Conservation (phyloP, 2,888 invertebrate species). For the Machimus atricapillus region DNA sequence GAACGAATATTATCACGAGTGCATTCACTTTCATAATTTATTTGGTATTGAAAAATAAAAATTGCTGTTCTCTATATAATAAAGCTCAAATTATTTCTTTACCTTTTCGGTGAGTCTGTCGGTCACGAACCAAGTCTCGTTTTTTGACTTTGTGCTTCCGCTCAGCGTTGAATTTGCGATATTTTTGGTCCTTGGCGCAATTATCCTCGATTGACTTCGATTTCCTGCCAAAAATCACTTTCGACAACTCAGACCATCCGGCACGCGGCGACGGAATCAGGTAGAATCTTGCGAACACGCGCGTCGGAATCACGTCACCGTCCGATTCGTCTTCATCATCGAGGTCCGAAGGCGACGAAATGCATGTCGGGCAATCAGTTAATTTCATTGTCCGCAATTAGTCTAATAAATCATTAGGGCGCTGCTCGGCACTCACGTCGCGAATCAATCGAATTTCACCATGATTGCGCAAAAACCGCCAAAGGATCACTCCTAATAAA, state of each 20-base stretch:
- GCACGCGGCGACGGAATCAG: conserved; percentile 14
- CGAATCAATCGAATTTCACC: not conserved
- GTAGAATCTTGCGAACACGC: conserved; percentile 37
- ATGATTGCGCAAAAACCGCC: not conserved
- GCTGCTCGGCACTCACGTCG: not conserved
- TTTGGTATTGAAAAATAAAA: too few relatives aligned
- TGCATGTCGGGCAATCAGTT: conserved; percentile 49
- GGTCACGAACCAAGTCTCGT: conserved; percentile 47
- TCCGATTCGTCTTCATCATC: conserved; percentile 27
- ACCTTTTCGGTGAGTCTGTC: conserved; percentile 11
- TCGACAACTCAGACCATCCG: conserved; percentile 40
- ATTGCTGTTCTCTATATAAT: too few relatives aligned
- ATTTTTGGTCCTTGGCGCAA: not conserved
- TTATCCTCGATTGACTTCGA: not conserved
- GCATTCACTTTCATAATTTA: too few relatives aligned
- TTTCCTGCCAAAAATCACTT: conserved; percentile 40
- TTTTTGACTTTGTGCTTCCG: conserved; percentile 49
- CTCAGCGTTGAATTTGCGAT: conserved; percentile 48
- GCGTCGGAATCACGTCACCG: not conserved
- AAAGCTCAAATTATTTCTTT: not conserved
- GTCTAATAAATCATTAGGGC: conserved; percentile 1
- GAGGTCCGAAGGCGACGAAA: conserved; percentile 46
- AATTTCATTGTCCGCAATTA: conserved; percentile 45
- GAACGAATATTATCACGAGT: too few relatives aligned
- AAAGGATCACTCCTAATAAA: conserved; percentile 28